Base-by-base conservation (phyloP, 92 coral and sea anemone species). In the Epizoanthus rinbou region DNA sequence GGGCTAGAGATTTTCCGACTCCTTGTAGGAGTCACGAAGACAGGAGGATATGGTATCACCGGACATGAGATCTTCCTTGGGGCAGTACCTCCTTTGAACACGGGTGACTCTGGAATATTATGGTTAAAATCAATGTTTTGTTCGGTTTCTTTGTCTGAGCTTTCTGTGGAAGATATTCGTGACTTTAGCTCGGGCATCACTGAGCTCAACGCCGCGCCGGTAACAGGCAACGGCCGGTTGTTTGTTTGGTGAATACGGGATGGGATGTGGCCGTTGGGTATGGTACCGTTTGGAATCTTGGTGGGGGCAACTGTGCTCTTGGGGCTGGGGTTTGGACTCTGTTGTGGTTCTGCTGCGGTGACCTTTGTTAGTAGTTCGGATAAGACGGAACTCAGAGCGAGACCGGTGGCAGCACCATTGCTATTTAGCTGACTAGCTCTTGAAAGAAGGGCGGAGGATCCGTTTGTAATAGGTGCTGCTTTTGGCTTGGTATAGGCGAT, bases 311-410 rank as follows among this genome's bases (percentile, higher is more conserved):
- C 16, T 35, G 39, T 21, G 41, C 72, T 22, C 13, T 62, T 41
- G n/a, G 35, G n/a, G 3, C 69, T 62, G 57, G 3, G 17, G 71
- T 62, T 21, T 17, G 59, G 64, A 60, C 22, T 56, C 57, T 21
- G 57, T 6, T 78, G 71, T 19, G 22, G 41, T 22, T 63, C 59
- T 5, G 58, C 62, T 16, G 9, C 80, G 25, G 80, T 15, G 45
- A 78, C 72, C 21, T 57, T 54, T 78, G 72, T 78, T 63, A 78
- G 45, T 22, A 78, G 71, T 18, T 78, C 82, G 5, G 82, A 39
- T 69, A 78, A 41, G 6, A 78, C 82, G 0, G 82, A 52, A 59
- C 18, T 63, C 6, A 43, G 59, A 15, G 58, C 71, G 8, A 39
- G 4, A 3, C 82, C 71, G 23, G 71, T 63, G 19, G 82, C 82